Conservation (phyloP, 1,140 invertebrate species). For the Manduca sexta region DNA sequence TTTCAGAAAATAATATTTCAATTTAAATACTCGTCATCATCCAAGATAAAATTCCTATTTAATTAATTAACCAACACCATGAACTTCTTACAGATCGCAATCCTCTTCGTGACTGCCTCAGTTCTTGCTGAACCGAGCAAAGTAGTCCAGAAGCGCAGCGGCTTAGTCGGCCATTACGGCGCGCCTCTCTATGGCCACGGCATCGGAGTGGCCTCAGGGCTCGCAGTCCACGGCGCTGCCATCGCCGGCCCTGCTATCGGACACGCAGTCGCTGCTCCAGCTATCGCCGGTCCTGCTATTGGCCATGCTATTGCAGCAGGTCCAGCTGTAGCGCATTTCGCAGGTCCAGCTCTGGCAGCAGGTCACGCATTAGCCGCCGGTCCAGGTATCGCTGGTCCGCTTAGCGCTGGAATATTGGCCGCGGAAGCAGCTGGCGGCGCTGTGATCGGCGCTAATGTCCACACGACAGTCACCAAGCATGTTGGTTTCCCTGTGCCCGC, state of each 20-base stretch:
- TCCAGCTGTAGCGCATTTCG: constrained; percentile 1
- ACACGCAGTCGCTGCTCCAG: not conserved
- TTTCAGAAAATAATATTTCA: too few relatives aligned
- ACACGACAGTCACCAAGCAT: constrained; percentile 67
- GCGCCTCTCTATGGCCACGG: constrained; percentile 20
- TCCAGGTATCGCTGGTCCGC: constrained; percentile 16
- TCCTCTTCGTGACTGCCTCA: constrained; percentile 44
- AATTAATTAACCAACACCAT: too few relatives aligned
- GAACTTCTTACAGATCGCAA: constrained; percentile 48
- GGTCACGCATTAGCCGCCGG: not conserved
- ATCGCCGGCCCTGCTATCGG: constrained; percentile 4
- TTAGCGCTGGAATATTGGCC: not conserved
- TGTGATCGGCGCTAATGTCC: constrained; percentile 59
- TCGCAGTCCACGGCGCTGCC: not conserved
- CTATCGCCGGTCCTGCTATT: constrained; percentile 10
- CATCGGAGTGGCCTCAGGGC: too few relatives aligned
- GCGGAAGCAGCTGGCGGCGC: constrained; percentile 19
- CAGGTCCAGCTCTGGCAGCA: not conserved
- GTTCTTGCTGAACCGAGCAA: constrained; percentile 61
- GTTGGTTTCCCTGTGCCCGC: constrained; percentile 63
- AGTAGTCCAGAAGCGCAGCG: constrained; percentile 60
- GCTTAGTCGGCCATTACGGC: constrained; percentile 53
- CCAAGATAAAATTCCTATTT: too few relatives aligned
- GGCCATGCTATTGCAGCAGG: constrained; percentile 11
- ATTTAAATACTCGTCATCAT: too few relatives aligned